Evolutionary conservation across 2,797 vertebrate genomes (phyloP).

Genomic region (Prunella strophiata): DNA sequence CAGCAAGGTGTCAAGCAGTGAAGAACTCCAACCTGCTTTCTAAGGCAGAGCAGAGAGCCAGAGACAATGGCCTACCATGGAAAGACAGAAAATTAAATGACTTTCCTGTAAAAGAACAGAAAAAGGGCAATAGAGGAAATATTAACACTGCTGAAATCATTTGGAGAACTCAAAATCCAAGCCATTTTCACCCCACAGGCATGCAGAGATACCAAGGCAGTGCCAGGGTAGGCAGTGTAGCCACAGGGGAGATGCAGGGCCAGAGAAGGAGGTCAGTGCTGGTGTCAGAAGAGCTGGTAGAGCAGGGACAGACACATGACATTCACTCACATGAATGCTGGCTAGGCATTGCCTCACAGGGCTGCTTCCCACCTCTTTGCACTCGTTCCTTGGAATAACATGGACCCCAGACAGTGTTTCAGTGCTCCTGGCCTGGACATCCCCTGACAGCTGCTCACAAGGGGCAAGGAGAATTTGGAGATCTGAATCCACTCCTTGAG

Average conservation of each 20-base stretch:
- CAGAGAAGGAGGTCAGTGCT: neutral
- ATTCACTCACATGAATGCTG: no score
- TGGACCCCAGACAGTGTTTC: neutral
- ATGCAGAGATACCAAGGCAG: neutral
- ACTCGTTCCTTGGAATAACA: accelerated
- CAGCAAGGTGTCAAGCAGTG: neutral
- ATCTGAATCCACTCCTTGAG: neutral
- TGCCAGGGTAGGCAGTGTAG: neutral
- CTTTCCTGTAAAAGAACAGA: neutral
- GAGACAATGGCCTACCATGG: neutral
- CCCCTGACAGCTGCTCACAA: neutral
- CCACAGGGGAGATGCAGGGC: no score
- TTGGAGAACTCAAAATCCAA: neutral
- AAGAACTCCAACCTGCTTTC: neutral
- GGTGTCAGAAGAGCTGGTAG: neutral
- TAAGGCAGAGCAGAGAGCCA: neutral
- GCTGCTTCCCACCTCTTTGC: neutral
- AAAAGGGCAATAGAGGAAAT: neutral
- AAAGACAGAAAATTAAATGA: neutral
- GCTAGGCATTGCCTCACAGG: neutral
- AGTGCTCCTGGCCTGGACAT: neutral
- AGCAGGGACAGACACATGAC: neutral
- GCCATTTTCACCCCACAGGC: neutral
- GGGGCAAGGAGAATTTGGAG: neutral
- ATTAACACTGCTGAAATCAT: neutral